Base-by-base conservation (phyloP, 2,888 invertebrate species). In the Drosophila mayaguana region DNA sequence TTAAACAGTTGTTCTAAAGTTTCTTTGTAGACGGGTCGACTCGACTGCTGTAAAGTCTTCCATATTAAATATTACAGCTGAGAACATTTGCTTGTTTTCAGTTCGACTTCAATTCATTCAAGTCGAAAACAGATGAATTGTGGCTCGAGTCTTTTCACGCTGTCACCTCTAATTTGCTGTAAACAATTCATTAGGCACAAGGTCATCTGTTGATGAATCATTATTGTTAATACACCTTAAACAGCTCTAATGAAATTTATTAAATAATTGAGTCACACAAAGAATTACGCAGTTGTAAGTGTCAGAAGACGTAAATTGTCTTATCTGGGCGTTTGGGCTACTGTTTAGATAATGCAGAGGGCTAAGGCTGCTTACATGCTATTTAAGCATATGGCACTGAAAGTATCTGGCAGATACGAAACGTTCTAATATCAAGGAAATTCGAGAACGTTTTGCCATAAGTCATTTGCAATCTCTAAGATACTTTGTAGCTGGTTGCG, bases 151-250 rank as follows among this genome's bases (percentile, higher is more conserved):
- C 40, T n/a, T 8, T n/a, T 40, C 40, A 40, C 40, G n/a, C 43
- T 20, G 22, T 46, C 51, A 56, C 53, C 61, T 62, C 14, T 65
- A 60, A 48, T 40, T 56, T 8, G 51, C n/a, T 61, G 55, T 32
- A 18, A 63, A 18, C 61, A 22, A 2, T 38, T 57, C 40, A 63
- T 59, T 73, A 45, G 20, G 51, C 43, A 12, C 78, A 65, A 78
- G 69, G 62, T 62, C 55, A 45, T 9, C 22, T 48, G 25, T 16
- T 34, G 36, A 48, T 72, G 72, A 72, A 34, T 64, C 67, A 76
- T 42, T 57, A 14, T 22, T 54, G 18, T 22, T 28, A 51, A 62
- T 54, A 16, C 59, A 25, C 22, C 43, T 18, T 22, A 8, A 18
- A 6, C 14, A 32, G 36, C 43, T 46, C 20, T 59, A 55, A 62